These are phyloP conservation scores for Bombus haemorrhoidalis DNA, from an alignment of 1,140 invertebrate genomes.

Conservation along the genomic window DNA sequence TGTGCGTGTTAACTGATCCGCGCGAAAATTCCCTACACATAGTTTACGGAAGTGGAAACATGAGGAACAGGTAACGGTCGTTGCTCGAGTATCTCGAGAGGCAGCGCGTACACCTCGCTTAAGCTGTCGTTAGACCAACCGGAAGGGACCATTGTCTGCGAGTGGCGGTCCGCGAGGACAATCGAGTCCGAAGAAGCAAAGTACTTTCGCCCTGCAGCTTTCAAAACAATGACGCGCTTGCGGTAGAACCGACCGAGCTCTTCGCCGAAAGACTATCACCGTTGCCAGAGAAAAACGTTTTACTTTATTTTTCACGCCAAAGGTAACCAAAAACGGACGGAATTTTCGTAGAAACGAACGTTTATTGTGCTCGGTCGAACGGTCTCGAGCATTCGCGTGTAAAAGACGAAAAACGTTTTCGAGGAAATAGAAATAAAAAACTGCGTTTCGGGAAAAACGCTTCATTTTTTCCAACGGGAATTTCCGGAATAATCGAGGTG, in stretches of 20 bases:
- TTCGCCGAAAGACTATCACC: too few relatives aligned
- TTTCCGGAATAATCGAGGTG: not conserved
- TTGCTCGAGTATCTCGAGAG: not conserved
- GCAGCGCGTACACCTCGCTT: slow-evolving; percentile 1
- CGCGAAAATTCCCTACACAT: not conserved
- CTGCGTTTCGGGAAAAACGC: too few relatives aligned
- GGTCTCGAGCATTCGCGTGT: not conserved
- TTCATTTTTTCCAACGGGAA: not conserved
- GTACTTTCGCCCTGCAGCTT: slow-evolving; percentile 39
- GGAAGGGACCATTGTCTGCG: slow-evolving; percentile 44
- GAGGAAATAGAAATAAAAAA: not conserved
- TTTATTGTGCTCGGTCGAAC: not conserved
- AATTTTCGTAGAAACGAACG: not conserved
- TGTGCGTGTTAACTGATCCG: too few relatives aligned
- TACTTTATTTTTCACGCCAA: not conserved
- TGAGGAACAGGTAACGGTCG: slow-evolving; percentile 7
- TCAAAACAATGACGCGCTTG: slow-evolving; percentile 45
- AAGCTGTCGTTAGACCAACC: slow-evolving; percentile 31
- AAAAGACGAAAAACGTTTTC: not conserved
- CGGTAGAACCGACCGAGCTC: not conserved
- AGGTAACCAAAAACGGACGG: not conserved
- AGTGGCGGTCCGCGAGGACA: slow-evolving; percentile 46
- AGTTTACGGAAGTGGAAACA: not conserved
- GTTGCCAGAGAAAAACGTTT: not conserved
- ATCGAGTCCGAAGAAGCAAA: slow-evolving; percentile 34